Conservation (phyloP, 2,797 vertebrate species). For the Kryptopterus vitreolus region DNA sequence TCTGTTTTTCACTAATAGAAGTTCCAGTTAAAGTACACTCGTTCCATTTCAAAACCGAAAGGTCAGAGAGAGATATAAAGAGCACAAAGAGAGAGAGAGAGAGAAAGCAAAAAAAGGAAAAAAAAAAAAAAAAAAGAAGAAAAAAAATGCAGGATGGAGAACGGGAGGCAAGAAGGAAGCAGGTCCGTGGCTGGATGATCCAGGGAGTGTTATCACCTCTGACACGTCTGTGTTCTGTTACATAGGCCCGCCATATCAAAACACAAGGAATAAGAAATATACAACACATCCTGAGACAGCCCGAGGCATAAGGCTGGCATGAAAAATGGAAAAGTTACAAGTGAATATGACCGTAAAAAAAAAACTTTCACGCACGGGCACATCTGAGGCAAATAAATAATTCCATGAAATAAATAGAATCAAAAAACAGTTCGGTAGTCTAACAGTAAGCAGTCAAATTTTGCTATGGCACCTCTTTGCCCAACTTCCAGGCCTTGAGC, state of each 20-base stretch:
- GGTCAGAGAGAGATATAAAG: background rate
- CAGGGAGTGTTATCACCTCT: slow-evolving; percentile 3
- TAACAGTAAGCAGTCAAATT: background rate
- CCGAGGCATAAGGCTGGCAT: background rate
- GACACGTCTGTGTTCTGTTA: slow-evolving; percentile 6
- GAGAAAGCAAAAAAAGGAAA: too few relatives aligned
- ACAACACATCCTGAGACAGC: background rate
- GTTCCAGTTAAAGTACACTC: background rate
- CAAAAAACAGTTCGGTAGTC: background rate
- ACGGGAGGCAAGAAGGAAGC: background rate
- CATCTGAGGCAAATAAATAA: background rate
- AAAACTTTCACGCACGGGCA: background rate
- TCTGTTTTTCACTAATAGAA: background rate
- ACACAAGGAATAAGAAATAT: background rate
- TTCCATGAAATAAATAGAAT: background rate
- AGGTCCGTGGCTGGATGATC: background rate
- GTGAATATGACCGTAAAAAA: background rate
- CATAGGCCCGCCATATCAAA: background rate
- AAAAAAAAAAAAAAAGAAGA: background rate
- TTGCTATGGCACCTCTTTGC: too few relatives aligned
- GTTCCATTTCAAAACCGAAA: background rate
- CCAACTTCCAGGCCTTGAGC: background rate
- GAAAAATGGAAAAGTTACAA: background rate
- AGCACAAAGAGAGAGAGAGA: background rate
- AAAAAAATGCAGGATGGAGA: background rate